These are phyloP conservation scores for human (Homo sapiens) DNA, from an alignment of 2,113 vertebrate species.

Conservation along the genomic window GRCh38 chr12:23014501-23015000, in stretches of 20 bases:
- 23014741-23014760: background rate
- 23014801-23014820: background rate
- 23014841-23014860: background rate
- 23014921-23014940: conserved; percentile 2
- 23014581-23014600: background rate
- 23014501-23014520: background rate
- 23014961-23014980: background rate
- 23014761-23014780: background rate
- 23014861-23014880: background rate
- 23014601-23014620: background rate
- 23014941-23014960: background rate
- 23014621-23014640: conserved; percentile 2
- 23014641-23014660: conserved; percentile 19
- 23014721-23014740: background rate
- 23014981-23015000: background rate
- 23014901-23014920: background rate
- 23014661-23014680: background rate
- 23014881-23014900: background rate
- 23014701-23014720: background rate
- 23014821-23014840: background rate
- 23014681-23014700: background rate
- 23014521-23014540: background rate
- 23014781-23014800: background rate
- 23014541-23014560: background rate
- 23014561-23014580: conserved; percentile 31